Conservation (phyloP, 2,888 invertebrate species). For the Mesorhabditis spiculigera region DNA sequence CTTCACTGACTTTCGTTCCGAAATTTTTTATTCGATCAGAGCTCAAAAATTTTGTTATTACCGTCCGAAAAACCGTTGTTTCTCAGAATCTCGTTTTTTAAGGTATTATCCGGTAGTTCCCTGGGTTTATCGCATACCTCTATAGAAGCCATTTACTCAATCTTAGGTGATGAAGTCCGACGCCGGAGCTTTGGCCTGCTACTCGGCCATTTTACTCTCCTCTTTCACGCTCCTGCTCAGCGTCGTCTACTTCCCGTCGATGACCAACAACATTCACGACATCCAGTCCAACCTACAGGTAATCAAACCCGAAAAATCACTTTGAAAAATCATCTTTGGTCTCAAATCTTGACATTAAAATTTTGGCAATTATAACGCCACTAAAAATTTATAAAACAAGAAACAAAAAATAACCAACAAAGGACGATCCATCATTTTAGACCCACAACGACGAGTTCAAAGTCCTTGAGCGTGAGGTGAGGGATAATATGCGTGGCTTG, state of each 20-base stretch:
- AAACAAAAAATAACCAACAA: neutral
- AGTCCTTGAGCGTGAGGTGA: conserved; percentile 21
- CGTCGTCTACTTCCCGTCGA: conserved; percentile 1
- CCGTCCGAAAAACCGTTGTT: too few species aligned
- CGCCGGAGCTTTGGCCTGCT: neutral
- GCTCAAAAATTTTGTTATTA: too few species aligned
- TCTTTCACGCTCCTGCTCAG: neutral
- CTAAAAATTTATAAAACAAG: neutral
- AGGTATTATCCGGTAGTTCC: too few species aligned
- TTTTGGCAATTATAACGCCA: too few species aligned
- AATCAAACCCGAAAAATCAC: too few species aligned
- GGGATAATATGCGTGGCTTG: neutral
- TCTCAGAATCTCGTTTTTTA: too few species aligned
- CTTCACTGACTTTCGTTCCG: too few species aligned
- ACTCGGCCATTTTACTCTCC: neutral
- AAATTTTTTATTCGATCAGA: too few species aligned
- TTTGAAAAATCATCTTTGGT: too few species aligned
- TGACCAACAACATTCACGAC: neutral
- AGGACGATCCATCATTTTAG: conserved; percentile 6
- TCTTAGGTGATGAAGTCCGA: neutral
- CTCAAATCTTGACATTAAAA: too few species aligned
- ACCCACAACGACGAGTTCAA: conserved; percentile 28
- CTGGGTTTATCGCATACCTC: too few species aligned
- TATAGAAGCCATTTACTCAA: neutral
- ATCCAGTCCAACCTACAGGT: neutral